Base-by-base conservation (phyloP, 2,888 invertebrate species). In the Ariolimax columbianus region DNA sequence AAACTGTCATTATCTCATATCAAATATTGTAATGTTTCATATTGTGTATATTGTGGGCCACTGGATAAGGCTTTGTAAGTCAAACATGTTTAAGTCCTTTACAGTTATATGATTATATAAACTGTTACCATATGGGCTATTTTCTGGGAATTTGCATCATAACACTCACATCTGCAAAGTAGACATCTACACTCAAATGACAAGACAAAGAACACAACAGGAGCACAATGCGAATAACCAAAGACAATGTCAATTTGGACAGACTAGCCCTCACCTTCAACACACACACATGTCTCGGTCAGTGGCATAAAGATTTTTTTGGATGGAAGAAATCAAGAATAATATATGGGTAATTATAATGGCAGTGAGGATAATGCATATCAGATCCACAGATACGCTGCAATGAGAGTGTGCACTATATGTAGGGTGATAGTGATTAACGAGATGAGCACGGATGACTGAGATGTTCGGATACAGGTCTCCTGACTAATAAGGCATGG, bases 261-360 rank as follows among this genome's bases (percentile, higher is more conserved):
- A n/a, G n/a, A 43, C 43, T 43, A 43, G 43, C 43, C 47, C 73
- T 73, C 73, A 73, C 73, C 73, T 73, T 47, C 19, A 6, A n/a
- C n/a, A n/a, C n/a, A 72, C 73, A n/a, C 73, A 43, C 17, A 43
- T n/a, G n/a, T 73, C 73, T 73, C 47, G n/a, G 73, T 47, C 73
- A 73, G 47, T 43, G 14, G 43, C 73, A 73, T 30, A 36, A n/a
- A 73, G 6, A n/a, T n/a, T 43, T 30, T n/a, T 43, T 9, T n/a
- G 43, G 73, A 47, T 4, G 1, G 26, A 30, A 73, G 26, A 23
- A 43, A 43, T 43, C 17, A n/a, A 73, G 11, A 17, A 73, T 17
- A 73, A 43, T 40, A n/a, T 30, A n/a, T 43, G 47, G n/a, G 43
- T n/a, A 43, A 36, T 43, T n/a, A 63, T 23, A 63, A 63, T n/a